Percentiles rank a stretch among this genome's conserved stretches.
Evolutionary conservation across 2,113 vertebrate genomes (phyloP).

Genomic region (Vicugna pacos): DNA sequence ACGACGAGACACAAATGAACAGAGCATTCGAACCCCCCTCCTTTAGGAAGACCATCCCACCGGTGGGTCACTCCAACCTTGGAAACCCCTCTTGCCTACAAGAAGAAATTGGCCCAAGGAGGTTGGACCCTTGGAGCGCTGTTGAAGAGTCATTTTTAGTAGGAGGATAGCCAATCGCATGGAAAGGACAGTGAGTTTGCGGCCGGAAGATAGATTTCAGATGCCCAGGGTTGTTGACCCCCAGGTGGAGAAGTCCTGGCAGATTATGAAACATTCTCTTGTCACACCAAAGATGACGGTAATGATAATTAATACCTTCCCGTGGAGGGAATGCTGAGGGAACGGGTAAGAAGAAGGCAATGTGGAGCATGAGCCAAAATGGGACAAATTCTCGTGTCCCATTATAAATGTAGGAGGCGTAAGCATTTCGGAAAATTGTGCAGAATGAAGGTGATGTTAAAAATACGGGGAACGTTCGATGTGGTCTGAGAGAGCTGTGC

Average conservation of each 20-base stretch:
- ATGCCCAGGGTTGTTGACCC: too few species aligned
- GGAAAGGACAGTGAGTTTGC: neutral
- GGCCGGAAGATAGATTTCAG: neutral
- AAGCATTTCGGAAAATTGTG: neutral
- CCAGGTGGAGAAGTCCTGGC: neutral
- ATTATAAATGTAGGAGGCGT: neutral
- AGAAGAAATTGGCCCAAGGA: neutral
- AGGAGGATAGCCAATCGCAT: neutral
- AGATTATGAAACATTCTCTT: neutral
- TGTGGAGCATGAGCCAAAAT: too few species aligned
- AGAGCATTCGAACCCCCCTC: neutral
- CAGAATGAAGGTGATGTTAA: neutral
- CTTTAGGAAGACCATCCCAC: neutral
- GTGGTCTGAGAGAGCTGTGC: neutral
- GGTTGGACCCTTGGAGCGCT: neutral
- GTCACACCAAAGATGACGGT: accelerated
- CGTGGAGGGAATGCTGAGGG: neutral
- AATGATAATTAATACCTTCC: neutral
- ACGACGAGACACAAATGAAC: neutral
- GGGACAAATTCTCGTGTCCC: accelerated
- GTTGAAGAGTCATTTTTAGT: neutral
- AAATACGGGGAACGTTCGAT: accelerated
- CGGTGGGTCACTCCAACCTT: accelerated
- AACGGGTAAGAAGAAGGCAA: accelerated
- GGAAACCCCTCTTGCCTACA: neutral